A percentile compares a stretch with the other conserved stretches of the same genome.
These are phyloP conservation scores for Holacanthus passer DNA, from an alignment of 2,113 vertebrate genomes.

Conservation along the genomic window DNA sequence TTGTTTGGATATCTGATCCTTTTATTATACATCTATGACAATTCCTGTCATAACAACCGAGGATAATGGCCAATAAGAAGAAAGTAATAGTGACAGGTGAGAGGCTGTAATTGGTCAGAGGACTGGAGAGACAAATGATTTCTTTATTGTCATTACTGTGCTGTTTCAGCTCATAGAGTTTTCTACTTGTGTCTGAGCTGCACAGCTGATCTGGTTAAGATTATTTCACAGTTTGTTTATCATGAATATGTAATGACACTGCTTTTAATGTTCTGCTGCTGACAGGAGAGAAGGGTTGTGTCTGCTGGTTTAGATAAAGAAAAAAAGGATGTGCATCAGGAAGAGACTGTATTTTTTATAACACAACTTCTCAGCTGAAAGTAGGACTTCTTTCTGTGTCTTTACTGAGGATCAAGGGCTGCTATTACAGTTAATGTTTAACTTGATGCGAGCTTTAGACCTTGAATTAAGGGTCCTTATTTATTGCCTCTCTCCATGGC, in stretches of 20 bases:
- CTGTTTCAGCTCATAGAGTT: slow-evolving; percentile 6
- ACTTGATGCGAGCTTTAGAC: slow-evolving; percentile 67
- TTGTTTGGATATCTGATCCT: slow-evolving; percentile 13
- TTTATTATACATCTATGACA: slow-evolving; percentile 24
- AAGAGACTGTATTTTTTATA: background rate
- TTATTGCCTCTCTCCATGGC: slow-evolving; percentile 3
- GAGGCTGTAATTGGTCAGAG: slow-evolving; percentile 1
- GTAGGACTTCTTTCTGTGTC: background rate
- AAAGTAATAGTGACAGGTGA: slow-evolving; percentile 84
- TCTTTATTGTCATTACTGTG: background rate
- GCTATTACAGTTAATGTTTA: slow-evolving; percentile 53
- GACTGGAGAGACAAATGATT: background rate
- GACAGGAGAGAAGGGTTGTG: background rate
- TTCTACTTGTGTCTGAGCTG: slow-evolving; percentile 10
- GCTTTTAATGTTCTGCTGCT: background rate
- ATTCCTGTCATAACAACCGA: background rate
- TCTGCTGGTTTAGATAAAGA: background rate
- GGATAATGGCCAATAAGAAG: slow-evolving; percentile 78
- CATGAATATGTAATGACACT: background rate
- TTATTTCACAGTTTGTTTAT: background rate
- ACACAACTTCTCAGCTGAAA: background rate
- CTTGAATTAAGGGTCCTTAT: slow-evolving; percentile 23
- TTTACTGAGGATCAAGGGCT: background rate
- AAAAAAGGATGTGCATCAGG: background rate
- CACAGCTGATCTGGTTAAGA: slow-evolving; percentile 1